Base-by-base conservation (phyloP, 2,797 vertebrate species). In the Enteromius treurensis region DNA sequence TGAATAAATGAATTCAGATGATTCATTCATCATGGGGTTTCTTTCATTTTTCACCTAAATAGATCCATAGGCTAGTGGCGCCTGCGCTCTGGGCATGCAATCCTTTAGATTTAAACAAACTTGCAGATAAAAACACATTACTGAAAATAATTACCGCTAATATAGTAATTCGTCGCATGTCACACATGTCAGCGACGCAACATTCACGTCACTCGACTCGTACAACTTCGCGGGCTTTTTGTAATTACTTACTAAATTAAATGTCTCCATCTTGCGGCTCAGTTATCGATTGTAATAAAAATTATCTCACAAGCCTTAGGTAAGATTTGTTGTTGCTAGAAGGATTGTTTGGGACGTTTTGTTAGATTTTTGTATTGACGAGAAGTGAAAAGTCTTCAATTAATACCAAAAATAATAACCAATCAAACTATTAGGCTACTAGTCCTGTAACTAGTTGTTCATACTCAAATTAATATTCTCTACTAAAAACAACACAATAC, bases 1-100 rank as follows among this genome's bases (percentile, higher is more conserved):
- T 94, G 93, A 97, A 98, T 96, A 96, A 92, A 98, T 94, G 92
- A 95, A 96, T 94, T 93, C 89, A 90, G 91, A 94, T 92, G 89
- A 70, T 77, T 53, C 49, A 40, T 69, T 37, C 37, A 37, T 60
- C 6, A 49, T 45, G 29, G 75, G 37, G 69, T 83, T 80, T 65
- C 64, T n/a, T 64, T 64, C 29, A 60, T 60, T 73, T 75, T 75
- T 37, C 34, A 53, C 73, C 11, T 23, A 55, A 74, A 53, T 74
- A 21, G 11, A 45, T 45, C 42, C 11, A 45, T 45, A 13, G 42
- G 42, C 42, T 42, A 55, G 62, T 34, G 17, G 62, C 29, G 5
- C 23, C 4, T 68, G 29, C 8, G 4, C 64, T 55, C 9, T 23
- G 13, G 2, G 1, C 19, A 0, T 67, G 77, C 21, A 58, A 21